Evolutionary conservation across 2,113 vertebrate genomes (phyloP), one percentile per base, ranked within the genome.

Genomic region (Empidonax alnorum): DNA sequence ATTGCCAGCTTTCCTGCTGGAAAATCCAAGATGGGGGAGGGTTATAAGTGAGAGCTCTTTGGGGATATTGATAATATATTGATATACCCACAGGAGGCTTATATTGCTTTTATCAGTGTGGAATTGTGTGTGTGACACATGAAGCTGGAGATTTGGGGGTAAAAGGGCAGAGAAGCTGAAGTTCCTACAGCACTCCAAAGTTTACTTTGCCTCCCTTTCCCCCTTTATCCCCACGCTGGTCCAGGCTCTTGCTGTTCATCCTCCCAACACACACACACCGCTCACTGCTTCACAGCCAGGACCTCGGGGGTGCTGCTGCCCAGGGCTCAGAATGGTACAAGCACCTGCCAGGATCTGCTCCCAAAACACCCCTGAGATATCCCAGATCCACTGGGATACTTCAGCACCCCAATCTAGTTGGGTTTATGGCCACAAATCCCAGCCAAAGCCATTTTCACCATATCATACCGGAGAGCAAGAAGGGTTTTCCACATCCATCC

Each of bases 201-300:
- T 42, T 42, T 47, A 16, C 1, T 30, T 82, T 44, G n/a, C 22
- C 35, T 28, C 33, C 28, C 73, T 44, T 47, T 62, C 52, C 35
- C 20, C 42, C 67, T 41, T 52, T 9, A 9, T 47, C 31, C 56
- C 16, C 39, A 58, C 0, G 2, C 7, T 41, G 46, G 17, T 53
- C 12, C 42, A 79, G 53, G 53, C 9, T 83, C 19, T 50, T n/a
- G 25, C n/a, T 65, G 6, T 16, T 68, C 5, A 0, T 42, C 44
- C 39, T 61, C n/a, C 62, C 13, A 6, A 5, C 37, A 21, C 12
- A 0, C 12, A 0, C 28, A 39, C 7, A 11, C 14, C 44, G 47
- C 33, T 9, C 24, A 13, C 50, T 3, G 2, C 12, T 19, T 81
- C 50, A 53, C 27, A 35, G 24, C 15, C 39, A 66, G n/a, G n/a